A percentile compares a stretch with the other conserved stretches of the same genome.
Conservation (phyloP, 2,113 vertebrate genomes). For the Carassius carassius region DNA sequence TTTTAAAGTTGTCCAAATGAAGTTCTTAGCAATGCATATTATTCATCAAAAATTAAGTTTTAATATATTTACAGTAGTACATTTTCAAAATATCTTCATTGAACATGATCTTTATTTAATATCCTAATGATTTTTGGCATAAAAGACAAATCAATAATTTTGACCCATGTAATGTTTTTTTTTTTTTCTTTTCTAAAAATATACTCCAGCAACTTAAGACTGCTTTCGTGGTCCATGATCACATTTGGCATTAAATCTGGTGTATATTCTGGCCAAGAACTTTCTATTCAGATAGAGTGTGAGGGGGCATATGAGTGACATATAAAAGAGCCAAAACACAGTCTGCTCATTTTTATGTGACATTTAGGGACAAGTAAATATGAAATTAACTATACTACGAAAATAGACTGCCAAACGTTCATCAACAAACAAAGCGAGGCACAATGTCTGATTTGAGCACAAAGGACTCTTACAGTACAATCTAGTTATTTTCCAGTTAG, state of each 20-base stretch:
- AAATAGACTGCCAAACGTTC: background rate
- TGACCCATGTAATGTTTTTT: too few relatives aligned
- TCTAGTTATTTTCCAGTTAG: background rate
- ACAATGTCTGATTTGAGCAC: background rate
- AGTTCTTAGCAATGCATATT: too few relatives aligned
- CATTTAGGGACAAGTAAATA: constrained; percentile 1
- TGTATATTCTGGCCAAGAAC: constrained; percentile 1
- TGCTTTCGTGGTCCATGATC: too few relatives aligned
- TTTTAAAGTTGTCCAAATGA: too few relatives aligned
- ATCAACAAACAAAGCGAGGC: background rate
- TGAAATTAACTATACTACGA: background rate
- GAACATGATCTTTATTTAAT: too few relatives aligned
- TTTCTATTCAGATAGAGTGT: background rate
- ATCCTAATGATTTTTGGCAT: too few relatives aligned
- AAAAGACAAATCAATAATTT: too few relatives aligned
- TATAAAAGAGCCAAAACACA: background rate
- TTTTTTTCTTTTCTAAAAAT: too few relatives aligned
- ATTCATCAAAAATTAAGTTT: too few relatives aligned
- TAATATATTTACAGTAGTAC: too few relatives aligned
- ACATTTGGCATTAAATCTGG: constrained; percentile 17
- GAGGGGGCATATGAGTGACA: background rate
- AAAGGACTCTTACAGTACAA: background rate
- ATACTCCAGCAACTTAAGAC: too few relatives aligned
- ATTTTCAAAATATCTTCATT: too few relatives aligned
- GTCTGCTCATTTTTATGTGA: constrained; percentile 3